These are phyloP conservation scores for Camponotus vicinus DNA, from an alignment of 1,140 invertebrate species.

Conservation along the genomic window DNA sequence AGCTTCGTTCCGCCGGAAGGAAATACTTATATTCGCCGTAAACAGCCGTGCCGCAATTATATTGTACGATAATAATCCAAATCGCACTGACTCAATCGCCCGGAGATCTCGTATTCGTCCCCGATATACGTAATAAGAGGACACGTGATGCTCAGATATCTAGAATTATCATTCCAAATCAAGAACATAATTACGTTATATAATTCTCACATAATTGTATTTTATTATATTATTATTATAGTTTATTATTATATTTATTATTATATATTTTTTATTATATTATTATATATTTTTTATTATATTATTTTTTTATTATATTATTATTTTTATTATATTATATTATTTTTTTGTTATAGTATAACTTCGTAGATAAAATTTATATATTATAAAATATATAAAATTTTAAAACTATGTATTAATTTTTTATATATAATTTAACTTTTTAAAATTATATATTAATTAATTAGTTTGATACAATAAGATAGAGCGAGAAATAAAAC, in stretches of 20 bases:
- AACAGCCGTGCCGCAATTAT: constrained; percentile 37
- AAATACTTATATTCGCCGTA: constrained; percentile 47
- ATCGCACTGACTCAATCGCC: constrained; percentile 28
- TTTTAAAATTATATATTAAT: neutral
- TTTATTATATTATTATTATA: no score
- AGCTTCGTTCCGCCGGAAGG: constrained; percentile 50
- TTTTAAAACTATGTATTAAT: no score
- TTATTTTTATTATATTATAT: no score
- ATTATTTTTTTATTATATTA: no score
- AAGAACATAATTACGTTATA: neutral
- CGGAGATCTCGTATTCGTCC: neutral
- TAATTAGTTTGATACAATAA: neutral
- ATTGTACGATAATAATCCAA: constrained; percentile 26
- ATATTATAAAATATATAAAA: no score
- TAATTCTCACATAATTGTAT: neutral
- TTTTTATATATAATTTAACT: no score
- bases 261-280: no score
- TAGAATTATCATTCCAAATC: neutral
- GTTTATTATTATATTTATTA: no score
- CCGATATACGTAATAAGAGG: neutral
- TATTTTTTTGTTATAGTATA: no score
- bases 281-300: no score
- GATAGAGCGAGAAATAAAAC: neutral
- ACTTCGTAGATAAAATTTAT: no score
- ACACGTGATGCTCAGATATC: neutral